These are phyloP conservation scores for Entosphenus tridentatus DNA, from an alignment of 2,113 vertebrate genomes.

Conservation along the genomic window DNA sequence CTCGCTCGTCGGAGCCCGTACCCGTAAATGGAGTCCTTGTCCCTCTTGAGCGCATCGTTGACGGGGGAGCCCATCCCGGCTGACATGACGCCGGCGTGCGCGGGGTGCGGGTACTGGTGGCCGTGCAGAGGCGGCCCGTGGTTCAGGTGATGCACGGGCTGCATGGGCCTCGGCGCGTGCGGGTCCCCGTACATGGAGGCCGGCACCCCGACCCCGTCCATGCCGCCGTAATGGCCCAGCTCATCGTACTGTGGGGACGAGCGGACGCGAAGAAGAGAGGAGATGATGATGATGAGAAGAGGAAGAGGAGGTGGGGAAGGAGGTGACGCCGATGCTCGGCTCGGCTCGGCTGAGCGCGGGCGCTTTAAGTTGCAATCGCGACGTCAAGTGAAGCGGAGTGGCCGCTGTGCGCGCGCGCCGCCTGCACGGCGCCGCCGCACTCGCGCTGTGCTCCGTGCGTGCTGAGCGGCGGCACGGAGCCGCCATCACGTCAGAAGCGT, in stretches of 20 bases:
- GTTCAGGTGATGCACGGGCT: slow-evolving; percentile 84
- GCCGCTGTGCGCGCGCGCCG: not conserved
- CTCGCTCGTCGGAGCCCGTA: slow-evolving; percentile 27
- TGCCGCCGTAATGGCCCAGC: slow-evolving; percentile 84
- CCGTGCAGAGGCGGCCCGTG: slow-evolving; percentile 85
- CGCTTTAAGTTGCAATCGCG: not conserved
- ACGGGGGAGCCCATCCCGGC: slow-evolving; percentile 88
- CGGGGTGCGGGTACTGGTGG: slow-evolving; percentile 88
- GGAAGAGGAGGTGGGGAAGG: not conserved
- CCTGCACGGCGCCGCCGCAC: not conserved
- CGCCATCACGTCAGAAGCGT: no score
- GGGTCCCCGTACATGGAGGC: slow-evolving; percentile 95
- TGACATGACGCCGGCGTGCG: slow-evolving; percentile 82
- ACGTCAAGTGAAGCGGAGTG: not conserved
- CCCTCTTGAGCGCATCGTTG: slow-evolving; percentile 96
- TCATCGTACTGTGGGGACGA: slow-evolving; percentile 70
- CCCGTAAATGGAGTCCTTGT: slow-evolving; percentile 99
- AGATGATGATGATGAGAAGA: not conserved
- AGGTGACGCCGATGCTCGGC: not conserved
- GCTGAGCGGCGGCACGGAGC: no score
- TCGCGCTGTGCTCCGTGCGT: no score
- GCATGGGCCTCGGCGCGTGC: slow-evolving; percentile 83
- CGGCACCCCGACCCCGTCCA: slow-evolving; percentile 94
- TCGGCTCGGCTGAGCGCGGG: not conserved
- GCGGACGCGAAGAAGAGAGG: not conserved